These are phyloP conservation scores for Mesitornis unicolor DNA, from an alignment of 2,113 vertebrate genomes.

Conservation along the genomic window DNA sequence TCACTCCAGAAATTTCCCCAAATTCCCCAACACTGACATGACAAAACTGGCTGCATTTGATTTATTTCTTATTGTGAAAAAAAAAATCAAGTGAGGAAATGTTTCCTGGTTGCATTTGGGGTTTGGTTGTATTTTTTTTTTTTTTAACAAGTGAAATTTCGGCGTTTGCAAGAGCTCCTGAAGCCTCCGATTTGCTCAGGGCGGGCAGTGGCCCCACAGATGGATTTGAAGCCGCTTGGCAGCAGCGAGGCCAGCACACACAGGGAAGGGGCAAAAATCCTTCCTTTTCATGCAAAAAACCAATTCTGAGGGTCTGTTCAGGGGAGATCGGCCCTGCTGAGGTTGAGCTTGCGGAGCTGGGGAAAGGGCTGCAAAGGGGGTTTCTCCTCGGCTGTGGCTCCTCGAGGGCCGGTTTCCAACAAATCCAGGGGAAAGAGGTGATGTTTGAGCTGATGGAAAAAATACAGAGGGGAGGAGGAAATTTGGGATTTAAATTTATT, in stretches of 20 bases:
- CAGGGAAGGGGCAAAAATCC: background rate
- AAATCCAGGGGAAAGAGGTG: background rate
- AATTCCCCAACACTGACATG: background rate
- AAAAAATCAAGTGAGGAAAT: background rate
- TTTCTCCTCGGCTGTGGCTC: background rate
- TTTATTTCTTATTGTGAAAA: background rate
- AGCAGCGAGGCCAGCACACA: background rate
- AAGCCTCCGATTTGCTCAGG: background rate
- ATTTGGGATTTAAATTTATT: rapidly evolving
- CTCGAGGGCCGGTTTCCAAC: background rate
- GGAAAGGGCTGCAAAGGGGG: background rate
- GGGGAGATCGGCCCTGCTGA: rapidly evolving
- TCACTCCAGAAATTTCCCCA: background rate
- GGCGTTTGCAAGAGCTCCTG: background rate
- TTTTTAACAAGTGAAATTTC: background rate
- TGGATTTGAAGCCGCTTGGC: background rate
- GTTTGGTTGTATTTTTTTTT: background rate
- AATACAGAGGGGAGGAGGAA: background rate
- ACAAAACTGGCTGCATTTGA: background rate
- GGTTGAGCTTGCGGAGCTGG: background rate
- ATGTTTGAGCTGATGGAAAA: background rate
- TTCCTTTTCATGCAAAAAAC: background rate
- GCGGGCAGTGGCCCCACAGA: background rate
- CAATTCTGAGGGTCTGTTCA: background rate
- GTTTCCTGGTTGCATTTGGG: background rate